phyloP scores from a whole-genome alignment of 2,888 invertebrate genomes.

The Phorcus lineatus region DNA sequence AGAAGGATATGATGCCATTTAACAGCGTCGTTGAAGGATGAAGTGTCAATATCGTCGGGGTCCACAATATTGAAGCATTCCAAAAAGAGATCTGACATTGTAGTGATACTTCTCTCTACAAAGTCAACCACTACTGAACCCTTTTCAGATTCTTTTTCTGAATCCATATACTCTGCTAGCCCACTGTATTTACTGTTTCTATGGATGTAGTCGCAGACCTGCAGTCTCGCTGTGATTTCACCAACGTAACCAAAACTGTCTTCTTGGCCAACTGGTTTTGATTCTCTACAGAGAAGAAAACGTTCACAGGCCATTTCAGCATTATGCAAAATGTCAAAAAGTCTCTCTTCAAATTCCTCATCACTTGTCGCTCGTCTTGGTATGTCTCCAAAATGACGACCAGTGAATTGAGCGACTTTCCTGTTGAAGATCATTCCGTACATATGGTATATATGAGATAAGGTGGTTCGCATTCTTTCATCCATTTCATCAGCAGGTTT shows the following conservation, averaged over 20 bases:
- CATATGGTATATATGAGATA: conserved; percentile 50
- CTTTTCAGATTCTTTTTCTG: conserved; percentile 1
- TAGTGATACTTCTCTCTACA: conserved; percentile 29
- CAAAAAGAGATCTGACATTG: conserved; percentile 37
- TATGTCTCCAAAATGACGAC: conserved; percentile 22
- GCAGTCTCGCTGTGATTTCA: conserved; percentile 38
- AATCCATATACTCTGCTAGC: neutral
- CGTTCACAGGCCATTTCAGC: conserved; percentile 36
- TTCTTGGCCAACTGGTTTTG: conserved; percentile 35
- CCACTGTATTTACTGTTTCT: neutral
- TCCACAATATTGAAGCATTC: conserved; percentile 40
- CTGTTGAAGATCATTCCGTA: conserved; percentile 40
- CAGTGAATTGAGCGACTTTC: conserved; percentile 34
- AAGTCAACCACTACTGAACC: conserved; percentile 26
- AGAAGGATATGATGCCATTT: conserved; percentile 40
- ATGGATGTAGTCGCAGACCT: conserved; percentile 38
- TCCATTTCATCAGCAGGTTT: conserved; percentile 29
- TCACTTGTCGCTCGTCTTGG: neutral
- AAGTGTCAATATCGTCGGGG: conserved; percentile 31
- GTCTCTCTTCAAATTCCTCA: neutral
- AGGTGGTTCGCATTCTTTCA: conserved; percentile 32
- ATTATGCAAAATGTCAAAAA: conserved; percentile 16
- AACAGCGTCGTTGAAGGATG: conserved; percentile 15
- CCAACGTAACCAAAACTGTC: conserved; percentile 30
- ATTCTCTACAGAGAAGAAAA: conserved; percentile 33